phyloP scores from a whole-genome alignment of 2,888 invertebrate species.

The Melipona beecheii region DNA sequence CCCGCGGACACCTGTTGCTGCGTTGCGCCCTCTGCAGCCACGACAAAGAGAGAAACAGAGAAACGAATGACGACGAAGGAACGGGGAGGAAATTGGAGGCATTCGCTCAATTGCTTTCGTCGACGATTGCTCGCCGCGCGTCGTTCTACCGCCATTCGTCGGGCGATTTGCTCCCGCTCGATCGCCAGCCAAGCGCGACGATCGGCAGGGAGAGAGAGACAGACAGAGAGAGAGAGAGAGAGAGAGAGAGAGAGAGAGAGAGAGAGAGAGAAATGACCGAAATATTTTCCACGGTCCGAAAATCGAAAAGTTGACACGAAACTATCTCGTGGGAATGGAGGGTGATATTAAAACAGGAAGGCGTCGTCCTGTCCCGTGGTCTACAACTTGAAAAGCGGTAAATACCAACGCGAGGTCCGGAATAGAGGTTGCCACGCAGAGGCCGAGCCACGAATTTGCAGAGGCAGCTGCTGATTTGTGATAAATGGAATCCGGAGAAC shows the following conservation, averaged over 20 bases:
- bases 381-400: neutral
- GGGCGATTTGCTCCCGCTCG: conserved; percentile 36
- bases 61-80: conserved; percentile 31
- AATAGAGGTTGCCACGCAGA: conserved; percentile 4
- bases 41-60: conserved; percentile 68
- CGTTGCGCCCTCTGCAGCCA: conserved; percentile 58
- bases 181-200: neutral
- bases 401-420: conserved; percentile 15
- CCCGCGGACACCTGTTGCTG: conserved; percentile 84
- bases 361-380: neutral
- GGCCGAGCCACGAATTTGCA: conserved; percentile 57
- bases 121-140: conserved; percentile 46
- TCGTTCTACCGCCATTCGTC: conserved; percentile 14
- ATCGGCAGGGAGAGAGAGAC: neutral
- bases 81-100: conserved; percentile 65
- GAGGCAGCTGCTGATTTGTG: conserved; percentile 78
- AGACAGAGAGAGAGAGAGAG: too few relatives aligned
- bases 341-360: neutral
- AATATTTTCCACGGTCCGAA: neutral
- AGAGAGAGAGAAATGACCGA: too few relatives aligned
- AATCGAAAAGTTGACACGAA: neutral
- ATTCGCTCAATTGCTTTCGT: conserved; percentile 61
- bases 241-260: too few relatives aligned
- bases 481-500: conserved; percentile 80
- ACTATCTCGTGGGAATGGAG: neutral